A percentile compares a stretch with the other conserved stretches of the same genome.
Conservation (phyloP, 2,888 invertebrate genomes). For the Harpalus rubripes region DNA sequence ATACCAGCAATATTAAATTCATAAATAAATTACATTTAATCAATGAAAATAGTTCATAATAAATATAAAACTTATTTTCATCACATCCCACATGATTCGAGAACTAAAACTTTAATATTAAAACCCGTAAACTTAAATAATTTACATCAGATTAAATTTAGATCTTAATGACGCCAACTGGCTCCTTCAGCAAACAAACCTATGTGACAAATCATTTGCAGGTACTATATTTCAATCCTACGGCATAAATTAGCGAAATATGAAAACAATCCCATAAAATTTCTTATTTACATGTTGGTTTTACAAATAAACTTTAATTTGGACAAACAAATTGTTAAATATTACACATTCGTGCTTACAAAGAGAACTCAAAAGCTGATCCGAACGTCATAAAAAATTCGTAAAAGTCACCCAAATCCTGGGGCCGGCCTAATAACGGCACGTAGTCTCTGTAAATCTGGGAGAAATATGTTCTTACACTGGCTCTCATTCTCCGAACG, state of each 20-base stretch:
- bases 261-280: conserved; percentile 34
- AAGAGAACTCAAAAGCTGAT: neutral
- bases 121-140: neutral
- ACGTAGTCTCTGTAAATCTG: conserved; percentile 3
- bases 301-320: neutral
- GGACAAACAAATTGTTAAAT: conserved; percentile 1
- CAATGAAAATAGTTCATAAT: neutral
- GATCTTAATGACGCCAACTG: conserved; percentile 18
- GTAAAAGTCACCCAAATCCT: conserved; percentile 6
- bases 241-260: conserved; percentile 19
- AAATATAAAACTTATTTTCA: neutral
- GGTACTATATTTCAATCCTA: neutral
- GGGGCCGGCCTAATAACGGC: conserved; percentile 14
- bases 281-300: neutral
- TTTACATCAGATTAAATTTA: conserved; percentile 37
- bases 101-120: neutral
- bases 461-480: conserved; percentile 11
- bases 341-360: conserved; percentile 25
- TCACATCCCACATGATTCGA: neutral
- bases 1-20: neutral
- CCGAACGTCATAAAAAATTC: conserved; percentile 13
- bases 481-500: neutral
- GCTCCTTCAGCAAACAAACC: neutral
- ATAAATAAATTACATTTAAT: neutral
- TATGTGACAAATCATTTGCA: conserved; percentile 20